A percentile compares a stretch with the other conserved stretches of the same genome.
These are phyloP conservation scores for Enteromius mattozi DNA, from an alignment of 2,797 vertebrate species.

Conservation along the genomic window DNA sequence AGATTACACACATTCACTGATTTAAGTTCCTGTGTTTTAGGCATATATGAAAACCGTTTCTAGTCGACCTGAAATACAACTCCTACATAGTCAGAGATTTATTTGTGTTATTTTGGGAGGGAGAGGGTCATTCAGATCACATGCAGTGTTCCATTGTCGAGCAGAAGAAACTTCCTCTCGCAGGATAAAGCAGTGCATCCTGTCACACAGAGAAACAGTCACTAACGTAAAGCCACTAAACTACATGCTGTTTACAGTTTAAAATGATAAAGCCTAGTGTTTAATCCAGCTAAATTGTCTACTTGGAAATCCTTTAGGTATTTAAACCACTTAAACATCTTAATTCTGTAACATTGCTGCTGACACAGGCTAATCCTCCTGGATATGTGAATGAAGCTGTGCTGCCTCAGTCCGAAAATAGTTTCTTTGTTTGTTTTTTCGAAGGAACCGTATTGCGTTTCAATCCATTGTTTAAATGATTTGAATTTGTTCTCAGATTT, in stretches of 20 bases:
- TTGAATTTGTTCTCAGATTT: too few relatives aligned
- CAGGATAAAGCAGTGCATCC: constrained; percentile 35
- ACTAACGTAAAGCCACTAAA: not conserved
- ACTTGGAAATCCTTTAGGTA: not conserved
- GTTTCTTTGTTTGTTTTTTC: not conserved
- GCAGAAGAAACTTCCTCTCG: constrained; percentile 34
- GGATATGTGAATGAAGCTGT: constrained; percentile 2
- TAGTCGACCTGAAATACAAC: not conserved
- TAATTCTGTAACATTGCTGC: not conserved
- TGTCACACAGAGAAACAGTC: constrained; percentile 14
- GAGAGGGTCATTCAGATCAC: constrained; percentile 7
- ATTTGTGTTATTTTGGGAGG: constrained; percentile 20
- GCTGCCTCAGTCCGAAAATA: not conserved
- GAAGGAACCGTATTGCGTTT: not conserved
- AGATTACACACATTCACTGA: not conserved
- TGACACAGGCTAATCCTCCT: not conserved
- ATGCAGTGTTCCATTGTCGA: constrained; percentile 46
- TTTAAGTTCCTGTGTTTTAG: not conserved
- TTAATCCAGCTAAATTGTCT: constrained; percentile 8
- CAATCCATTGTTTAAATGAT: not conserved
- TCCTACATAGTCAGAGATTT: not conserved
- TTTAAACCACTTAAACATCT: constrained; percentile 22
- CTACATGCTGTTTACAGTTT: constrained; percentile 1
- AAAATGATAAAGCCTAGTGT: not conserved
- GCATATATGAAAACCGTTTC: not conserved